Evolutionary conservation across 1,140 invertebrate species (phyloP), one percentile per base, ranked within the genome.

Genomic region (Drosophila bocki): DNA sequence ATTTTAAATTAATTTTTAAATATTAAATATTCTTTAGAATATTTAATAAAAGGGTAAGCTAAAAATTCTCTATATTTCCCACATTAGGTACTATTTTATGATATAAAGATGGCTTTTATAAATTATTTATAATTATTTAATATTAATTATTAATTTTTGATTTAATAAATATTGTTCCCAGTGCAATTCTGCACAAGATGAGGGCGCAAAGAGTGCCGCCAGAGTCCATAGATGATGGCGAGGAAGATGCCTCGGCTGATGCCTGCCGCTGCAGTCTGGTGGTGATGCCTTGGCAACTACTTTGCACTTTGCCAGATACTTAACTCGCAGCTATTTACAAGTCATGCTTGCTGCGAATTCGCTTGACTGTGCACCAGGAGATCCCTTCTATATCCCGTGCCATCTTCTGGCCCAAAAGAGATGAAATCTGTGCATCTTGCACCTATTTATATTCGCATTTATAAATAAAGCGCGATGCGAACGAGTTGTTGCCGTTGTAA

Each of bases 281-380:
- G 80, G 53, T 75, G 71, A 48, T 69, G 83, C 83, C 81, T 82
- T 78, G 78, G 81, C 88, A 91, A 91, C 84, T 91, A 91, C 81
- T 91, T 91, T 91, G 81, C 88, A 91, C 88, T 91, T 91, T 91
- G 88, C 88, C 88, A 91, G 88, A 91, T 91, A 91, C 84, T 91
- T 91, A 91, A 91, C 88, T 91, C 82, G 79, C 75, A 91, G 88
- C 86, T 91, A 91, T 91, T 91, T 91, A 91, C 88, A 91, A 91
- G 88, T 91, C 88, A 91, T 91, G 88, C 88, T 91, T 91, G 88
- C 81, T 91, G 88, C 88, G 84, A 91, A 88, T 91, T 84, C 75
- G 85, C 85, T 90, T 85, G 81, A 85, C 75, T 85, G 86, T 85
- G 78, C 71, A 63, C 58, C 69, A 57, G 67, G 35, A 75, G 35